A percentile compares a stretch with the other conserved stretches of the same genome.
Conservation (phyloP, 2,888 invertebrate species). For the Sminthurinus aureus region DNA sequence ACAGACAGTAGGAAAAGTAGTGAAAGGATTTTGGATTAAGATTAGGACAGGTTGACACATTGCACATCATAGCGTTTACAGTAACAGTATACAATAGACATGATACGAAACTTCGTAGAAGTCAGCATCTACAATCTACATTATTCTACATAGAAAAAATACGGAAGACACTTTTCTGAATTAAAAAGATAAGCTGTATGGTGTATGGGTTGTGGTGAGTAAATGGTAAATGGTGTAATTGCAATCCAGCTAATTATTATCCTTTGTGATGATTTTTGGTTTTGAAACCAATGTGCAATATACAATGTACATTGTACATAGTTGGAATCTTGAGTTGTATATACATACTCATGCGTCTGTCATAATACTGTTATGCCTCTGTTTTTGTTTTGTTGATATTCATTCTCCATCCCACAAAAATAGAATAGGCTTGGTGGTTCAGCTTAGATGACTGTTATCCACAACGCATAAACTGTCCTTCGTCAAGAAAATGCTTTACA, state of each 20-base stretch:
- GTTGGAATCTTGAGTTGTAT: too few species aligned
- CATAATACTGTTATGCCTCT: not conserved
- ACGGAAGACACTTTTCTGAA: not conserved
- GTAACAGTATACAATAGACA: not conserved
- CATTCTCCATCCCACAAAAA: not conserved
- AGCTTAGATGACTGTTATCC: not conserved
- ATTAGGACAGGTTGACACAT: not conserved
- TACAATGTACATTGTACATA: not conserved
- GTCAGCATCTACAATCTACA: too few species aligned
- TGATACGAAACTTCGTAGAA: not conserved
- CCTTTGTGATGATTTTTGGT: not conserved
- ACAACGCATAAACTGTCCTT: not conserved
- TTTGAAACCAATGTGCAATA: not conserved
- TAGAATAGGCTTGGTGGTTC: not conserved
- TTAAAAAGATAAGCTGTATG: not conserved
- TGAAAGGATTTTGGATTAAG: not conserved
- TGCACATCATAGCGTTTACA: not conserved
- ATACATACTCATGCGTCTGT: not conserved
- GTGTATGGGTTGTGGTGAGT: not conserved
- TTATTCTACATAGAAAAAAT: not conserved
- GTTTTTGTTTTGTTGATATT: not conserved
- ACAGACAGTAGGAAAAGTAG: not conserved
- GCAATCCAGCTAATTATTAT: slow-evolving; percentile 2
- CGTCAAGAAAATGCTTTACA: not conserved
- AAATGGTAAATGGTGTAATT: slow-evolving; percentile 8